Conservation (phyloP, 1,140 invertebrate genomes). For the Armadillidium nasatum region DNA sequence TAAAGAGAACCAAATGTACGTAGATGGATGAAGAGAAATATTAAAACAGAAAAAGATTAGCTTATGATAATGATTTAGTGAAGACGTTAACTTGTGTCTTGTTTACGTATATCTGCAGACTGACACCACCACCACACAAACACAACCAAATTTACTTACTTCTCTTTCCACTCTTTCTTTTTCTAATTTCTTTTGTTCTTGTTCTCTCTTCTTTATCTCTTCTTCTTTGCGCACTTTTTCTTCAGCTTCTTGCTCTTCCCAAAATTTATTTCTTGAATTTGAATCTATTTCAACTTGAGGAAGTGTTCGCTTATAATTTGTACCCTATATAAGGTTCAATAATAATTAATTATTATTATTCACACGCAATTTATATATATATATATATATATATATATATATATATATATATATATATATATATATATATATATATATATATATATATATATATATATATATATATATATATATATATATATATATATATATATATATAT, state of each 20-base stretch:
- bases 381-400: constrained; percentile 17
- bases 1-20: too few relatives aligned
- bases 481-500: too few relatives aligned
- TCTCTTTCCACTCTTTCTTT: constrained; percentile 25
- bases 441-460: constrained; percentile 18
- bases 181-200: constrained; percentile 14
- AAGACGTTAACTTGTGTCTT: too few relatives aligned
- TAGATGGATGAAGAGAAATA: too few relatives aligned
- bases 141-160: background rate
- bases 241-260: constrained; percentile 25
- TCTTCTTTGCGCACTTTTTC: constrained; percentile 21
- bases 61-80: too few relatives aligned
- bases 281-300: constrained; percentile 24
- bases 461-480: too few relatives aligned
- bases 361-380: too few relatives aligned
- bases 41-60: too few relatives aligned
- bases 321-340: constrained; percentile 16
- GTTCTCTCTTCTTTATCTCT: constrained; percentile 20
- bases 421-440: constrained; percentile 18
- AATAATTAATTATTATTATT: too few relatives aligned
- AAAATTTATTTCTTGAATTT: constrained; percentile 22
- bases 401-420: constrained; percentile 16
- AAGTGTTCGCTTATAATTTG: constrained; percentile 26
- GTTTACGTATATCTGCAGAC: too few relatives aligned
- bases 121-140: too few relatives aligned